These are phyloP conservation scores for Lithophane leautieri DNA, from an alignment of 2,888 invertebrate genomes.

Conservation along the genomic window DNA sequence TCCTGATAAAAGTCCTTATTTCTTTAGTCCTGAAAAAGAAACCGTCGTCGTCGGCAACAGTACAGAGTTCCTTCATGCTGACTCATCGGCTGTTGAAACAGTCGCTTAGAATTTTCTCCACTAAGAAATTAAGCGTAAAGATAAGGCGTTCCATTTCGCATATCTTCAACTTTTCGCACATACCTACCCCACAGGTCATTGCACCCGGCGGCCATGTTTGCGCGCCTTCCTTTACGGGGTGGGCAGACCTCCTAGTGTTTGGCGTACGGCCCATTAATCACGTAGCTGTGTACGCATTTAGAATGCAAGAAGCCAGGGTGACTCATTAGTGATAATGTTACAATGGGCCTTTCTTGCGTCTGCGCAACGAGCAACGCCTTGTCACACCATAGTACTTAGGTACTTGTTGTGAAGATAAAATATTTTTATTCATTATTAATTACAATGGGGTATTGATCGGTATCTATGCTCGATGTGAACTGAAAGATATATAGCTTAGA, in stretches of 20 bases:
- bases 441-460: slow-evolving; percentile 62
- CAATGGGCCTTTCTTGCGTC: slow-evolving; percentile 66
- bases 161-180: slow-evolving; percentile 49
- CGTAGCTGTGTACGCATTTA: slow-evolving; percentile 73
- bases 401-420: slow-evolving; percentile 46
- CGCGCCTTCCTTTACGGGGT: slow-evolving; percentile 58
- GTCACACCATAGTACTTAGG: slow-evolving; percentile 55
- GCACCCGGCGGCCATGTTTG: slow-evolving; percentile 37
- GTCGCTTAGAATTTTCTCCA: slow-evolving; percentile 45
- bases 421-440: slow-evolving; percentile 57
- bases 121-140: slow-evolving; percentile 37
- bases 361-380: slow-evolving; percentile 47
- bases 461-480: slow-evolving; percentile 39
- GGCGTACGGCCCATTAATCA: slow-evolving; percentile 69
- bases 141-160: slow-evolving; percentile 46
- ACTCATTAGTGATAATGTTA: slow-evolving; percentile 75
- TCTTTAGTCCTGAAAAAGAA: slow-evolving; percentile 26
- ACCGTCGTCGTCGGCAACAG: background rate
- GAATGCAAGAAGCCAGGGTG: slow-evolving; percentile 70
- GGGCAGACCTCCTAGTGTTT: slow-evolving; percentile 56
- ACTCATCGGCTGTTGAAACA: slow-evolving; percentile 34
- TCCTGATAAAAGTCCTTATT: slow-evolving; percentile 16
- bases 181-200: slow-evolving; percentile 54
- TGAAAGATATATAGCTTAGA: slow-evolving; percentile 36
- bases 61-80: slow-evolving; percentile 15